A percentile compares a stretch with the other conserved stretches of the same genome.
Evolutionary conservation across 2,888 invertebrate genomes (phyloP).

Genomic region (Villa cingulata): DNA sequence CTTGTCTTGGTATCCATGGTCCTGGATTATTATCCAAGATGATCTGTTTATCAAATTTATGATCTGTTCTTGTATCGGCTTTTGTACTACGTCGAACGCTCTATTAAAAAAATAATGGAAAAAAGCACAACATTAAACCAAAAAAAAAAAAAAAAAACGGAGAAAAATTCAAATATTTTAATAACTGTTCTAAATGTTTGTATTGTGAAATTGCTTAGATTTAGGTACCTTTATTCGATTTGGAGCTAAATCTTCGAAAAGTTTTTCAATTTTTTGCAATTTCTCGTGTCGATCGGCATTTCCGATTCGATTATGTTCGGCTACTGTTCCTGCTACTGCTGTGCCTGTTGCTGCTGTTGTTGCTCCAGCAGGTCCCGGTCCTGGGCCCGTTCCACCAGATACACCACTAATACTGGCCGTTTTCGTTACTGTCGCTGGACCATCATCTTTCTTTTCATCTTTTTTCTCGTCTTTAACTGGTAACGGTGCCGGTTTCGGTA

Average conservation of each 20-base stretch:
- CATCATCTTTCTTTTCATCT: not conserved
- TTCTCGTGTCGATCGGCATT: constrained; percentile 19
- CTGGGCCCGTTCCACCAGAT: constrained; percentile 13
- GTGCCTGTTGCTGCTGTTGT: constrained; percentile 18
- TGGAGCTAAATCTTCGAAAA: constrained; percentile 27
- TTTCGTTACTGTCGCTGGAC: constrained; percentile 13
- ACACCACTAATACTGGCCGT: no score
- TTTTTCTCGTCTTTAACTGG: constrained; percentile 9
- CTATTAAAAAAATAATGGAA: constrained; percentile 6
- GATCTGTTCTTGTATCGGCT: constrained; percentile 3
- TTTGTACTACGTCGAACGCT: constrained; percentile 11
- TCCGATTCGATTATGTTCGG: not conserved
- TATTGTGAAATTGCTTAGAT: not conserved
- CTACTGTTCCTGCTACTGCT: constrained; percentile 13
- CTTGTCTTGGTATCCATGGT: constrained; percentile 35
- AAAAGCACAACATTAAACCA: no score
- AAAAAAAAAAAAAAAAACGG: no score
- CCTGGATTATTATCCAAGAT: not conserved
- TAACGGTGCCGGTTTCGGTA: constrained; percentile 34
- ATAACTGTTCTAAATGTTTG: no score
- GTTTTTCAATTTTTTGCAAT: constrained; percentile 34
- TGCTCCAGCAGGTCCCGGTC: constrained; percentile 24
- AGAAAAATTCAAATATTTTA: no score
- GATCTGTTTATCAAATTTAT: not conserved
- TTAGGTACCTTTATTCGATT: constrained; percentile 10